Base-by-base conservation (phyloP, 2,888 invertebrate species). In the Pilophorus perplexus region DNA sequence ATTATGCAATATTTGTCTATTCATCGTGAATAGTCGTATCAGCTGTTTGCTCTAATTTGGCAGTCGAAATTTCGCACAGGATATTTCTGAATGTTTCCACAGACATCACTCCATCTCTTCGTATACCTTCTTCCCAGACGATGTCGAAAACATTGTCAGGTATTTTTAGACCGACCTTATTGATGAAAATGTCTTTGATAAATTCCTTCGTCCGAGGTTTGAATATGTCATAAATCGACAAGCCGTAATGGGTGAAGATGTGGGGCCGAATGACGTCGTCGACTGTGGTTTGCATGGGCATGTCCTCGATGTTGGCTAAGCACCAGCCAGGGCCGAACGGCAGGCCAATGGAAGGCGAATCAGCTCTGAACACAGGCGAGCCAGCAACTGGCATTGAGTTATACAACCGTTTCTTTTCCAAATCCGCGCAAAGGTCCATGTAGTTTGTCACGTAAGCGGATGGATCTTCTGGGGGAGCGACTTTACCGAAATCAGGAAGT, bases 231-330 rank as follows among this genome's bases (percentile, higher is more conserved):
- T 52, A 64, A n/a, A 25, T 20, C n/a, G 64, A 50, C 8, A 64
- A 42, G 3, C 78, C 79, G 68, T 78, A 78, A 68, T 76, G 76
- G 2, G 78, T 77, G 54, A 77, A 79, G 69, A 79, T 75, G 67
- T 75, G 78, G n/a, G 80, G 80, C 71, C 76, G 77, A 28, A 80
- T 67, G 8, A 79, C 69, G 23, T 76, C 73, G 48, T 73, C 75
- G 5, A 75, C 75, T 12, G 76, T 67, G 4, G 67, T 69, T 46
- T 67, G 67, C 16, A 28, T 46, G 12, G 66, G 66, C 14, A 57
- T 37, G 23, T 66, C 66, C 18, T 66, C 57, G 22, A 66, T 18
- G 37, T 66, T 42, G 18, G 66, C 66, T 16, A 55, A 33, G 25
- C 66, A 66, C 64, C 64, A 64, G 25, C 64, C 64, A 25, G 64